phyloP scores from a whole-genome alignment of 1,140 invertebrate genomes.

The Diorhabda elongata region DNA sequence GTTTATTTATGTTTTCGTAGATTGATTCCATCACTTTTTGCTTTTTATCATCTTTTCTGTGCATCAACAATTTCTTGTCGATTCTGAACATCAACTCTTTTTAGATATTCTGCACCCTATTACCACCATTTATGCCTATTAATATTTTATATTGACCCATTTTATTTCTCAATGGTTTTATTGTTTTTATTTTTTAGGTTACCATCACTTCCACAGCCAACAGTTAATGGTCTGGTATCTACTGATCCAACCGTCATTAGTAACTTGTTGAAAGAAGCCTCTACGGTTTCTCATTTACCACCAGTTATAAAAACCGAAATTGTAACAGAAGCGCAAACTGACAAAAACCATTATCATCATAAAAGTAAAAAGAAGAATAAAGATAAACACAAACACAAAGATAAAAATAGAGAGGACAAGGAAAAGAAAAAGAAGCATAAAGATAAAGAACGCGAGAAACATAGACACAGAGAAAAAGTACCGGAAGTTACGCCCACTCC shows the following conservation, averaged over 20 bases:
- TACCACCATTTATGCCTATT: too few relatives aligned
- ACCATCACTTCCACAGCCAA: slow-evolving; percentile 21
- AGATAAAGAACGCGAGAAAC: slow-evolving; percentile 54
- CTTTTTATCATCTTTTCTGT: too few relatives aligned
- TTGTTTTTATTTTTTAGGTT: neutral
- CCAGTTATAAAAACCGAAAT: slow-evolving; percentile 21
- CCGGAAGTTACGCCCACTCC: slow-evolving; percentile 53
- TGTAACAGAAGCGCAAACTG: neutral
- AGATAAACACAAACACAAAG: slow-evolving; percentile 57
- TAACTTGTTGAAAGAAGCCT: slow-evolving; percentile 42
- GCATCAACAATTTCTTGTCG: too few relatives aligned
- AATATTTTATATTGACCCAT: too few relatives aligned
- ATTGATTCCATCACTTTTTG: too few relatives aligned
- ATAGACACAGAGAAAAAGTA: slow-evolving; percentile 54
- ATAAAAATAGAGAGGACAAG: slow-evolving; percentile 47
- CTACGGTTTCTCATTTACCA: slow-evolving; percentile 34
- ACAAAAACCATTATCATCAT: slow-evolving; percentile 41
- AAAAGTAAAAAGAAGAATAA: slow-evolving; percentile 62
- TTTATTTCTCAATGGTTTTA: too few relatives aligned
- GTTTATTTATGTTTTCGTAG: too few relatives aligned
- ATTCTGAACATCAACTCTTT: too few relatives aligned
- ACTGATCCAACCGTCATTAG: slow-evolving; percentile 42
- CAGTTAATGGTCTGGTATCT: slow-evolving; percentile 45
- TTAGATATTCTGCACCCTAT: too few relatives aligned
- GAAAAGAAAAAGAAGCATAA: slow-evolving; percentile 63